Base-by-base conservation (phyloP, 2,888 invertebrate genomes). In the Antheraea yamamai region DNA sequence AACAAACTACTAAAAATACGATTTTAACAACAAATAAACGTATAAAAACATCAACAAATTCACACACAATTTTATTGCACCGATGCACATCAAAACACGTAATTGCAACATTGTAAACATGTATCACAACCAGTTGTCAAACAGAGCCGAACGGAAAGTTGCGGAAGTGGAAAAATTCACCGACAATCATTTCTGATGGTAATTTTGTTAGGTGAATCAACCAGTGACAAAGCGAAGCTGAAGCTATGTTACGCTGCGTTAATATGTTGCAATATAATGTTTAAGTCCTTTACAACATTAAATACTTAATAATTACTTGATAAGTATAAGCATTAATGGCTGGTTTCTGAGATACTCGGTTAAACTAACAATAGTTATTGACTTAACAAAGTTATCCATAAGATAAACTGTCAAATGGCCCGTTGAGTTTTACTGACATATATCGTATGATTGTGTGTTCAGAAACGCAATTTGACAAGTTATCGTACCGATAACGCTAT, bases 61-160 rank as follows among this genome's bases (percentile, higher is more conserved):
- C 14, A 26, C 52, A 39, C 30, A 66, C 66, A n/a, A 47, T 66
- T 66, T 64, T 68, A 51, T 51, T 39, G 35, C 66, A 16, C 26
- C 52, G n/a, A 68, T 55, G 82, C 82, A 79, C 78, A 74, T 76
- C 47, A 77, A 75, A 80, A 82, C 80, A 77, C 80, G 77, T 82
- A 80, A 83, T 81, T 81, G 78, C 78, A 78, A 77, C 79, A 74
- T 78, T 79, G 77, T 78, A 80, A 78, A 79, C 78, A 83, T 79
- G 61, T 23, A 83, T 80, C n/a, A 70, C 82, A 86, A 85, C 85
- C 81, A 80, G 79, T 84, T 86, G 85, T 85, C 87, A 90, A 92
- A 87, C 92, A 91, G 91, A 91, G 87, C 89, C 78, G 86, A 91
- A 91, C 89, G 84, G 76, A 80, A 80, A 77, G 76, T 75, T 70